Conservation (phyloP, 2,113 vertebrate genomes). For the Melanotaenia duboulayi region DNA sequence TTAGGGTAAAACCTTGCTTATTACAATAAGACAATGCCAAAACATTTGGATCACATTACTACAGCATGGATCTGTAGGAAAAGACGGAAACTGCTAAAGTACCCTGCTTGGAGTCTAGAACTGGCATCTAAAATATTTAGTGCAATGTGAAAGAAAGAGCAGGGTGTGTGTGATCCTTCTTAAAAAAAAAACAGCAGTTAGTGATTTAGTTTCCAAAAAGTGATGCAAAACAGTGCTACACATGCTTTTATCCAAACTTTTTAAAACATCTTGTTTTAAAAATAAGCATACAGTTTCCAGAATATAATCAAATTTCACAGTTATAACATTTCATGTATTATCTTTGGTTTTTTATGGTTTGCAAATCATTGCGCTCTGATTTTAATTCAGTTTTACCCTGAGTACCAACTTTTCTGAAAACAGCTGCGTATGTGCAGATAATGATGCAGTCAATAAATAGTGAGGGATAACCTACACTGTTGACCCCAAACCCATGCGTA, state of each 20-base stretch:
- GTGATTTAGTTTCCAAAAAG: no score
- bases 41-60: no score
- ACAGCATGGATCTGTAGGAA: no score
- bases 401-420: neutral
- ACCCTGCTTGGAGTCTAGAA: no score
- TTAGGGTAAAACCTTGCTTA: neutral
- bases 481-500: neutral
- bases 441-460: constrained; percentile 37
- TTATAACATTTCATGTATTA: neutral
- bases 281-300: neutral
- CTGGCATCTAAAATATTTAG: no score
- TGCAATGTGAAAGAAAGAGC: no score
- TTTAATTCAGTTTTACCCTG: neutral
- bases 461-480: constrained; percentile 1
- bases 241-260: neutral
- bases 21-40: neutral
- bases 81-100: no score
- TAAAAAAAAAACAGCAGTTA: no score
- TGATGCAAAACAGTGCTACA: neutral
- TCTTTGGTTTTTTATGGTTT: neutral
- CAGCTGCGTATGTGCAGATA: neutral
- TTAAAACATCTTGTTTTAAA: neutral
- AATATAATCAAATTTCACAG: neutral
- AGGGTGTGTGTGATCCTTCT: no score
- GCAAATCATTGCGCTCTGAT: neutral